Evolutionary conservation across 2,113 vertebrate genomes (phyloP).

Genomic region (Plecturocebus donacophilus): DNA sequence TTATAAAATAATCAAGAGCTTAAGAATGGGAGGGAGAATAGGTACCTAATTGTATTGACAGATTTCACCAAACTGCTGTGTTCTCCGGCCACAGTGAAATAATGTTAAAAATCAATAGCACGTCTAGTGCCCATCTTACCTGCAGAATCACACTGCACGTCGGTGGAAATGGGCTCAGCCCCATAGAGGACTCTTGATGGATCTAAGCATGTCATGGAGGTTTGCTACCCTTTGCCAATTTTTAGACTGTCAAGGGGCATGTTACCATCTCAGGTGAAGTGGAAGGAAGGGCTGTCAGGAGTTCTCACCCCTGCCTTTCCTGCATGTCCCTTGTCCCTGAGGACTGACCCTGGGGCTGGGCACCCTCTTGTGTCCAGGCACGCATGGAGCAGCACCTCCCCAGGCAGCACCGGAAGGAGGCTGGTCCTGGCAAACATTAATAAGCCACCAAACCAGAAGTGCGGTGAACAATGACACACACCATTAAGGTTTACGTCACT

Average conservation of each 20-base stretch:
- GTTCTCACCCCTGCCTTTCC: neutral
- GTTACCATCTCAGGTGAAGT: neutral
- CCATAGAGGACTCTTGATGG: accelerated
- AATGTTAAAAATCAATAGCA: neutral
- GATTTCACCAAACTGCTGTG: neutral
- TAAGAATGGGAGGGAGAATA: neutral
- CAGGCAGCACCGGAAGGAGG: neutral
- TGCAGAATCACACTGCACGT: neutral
- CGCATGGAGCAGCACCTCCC: neutral
- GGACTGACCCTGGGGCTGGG: neutral
- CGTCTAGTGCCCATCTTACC: neutral
- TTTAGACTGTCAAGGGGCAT: neutral
- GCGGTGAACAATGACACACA: no score
- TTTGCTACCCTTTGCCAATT: no score
- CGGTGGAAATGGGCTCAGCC: neutral
- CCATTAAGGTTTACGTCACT: neutral
- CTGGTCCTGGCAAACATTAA: neutral
- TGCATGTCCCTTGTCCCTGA: neutral
- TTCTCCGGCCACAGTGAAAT: neutral
- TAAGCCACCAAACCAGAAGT: neutral
- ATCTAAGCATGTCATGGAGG: accelerated
- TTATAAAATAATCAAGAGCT: neutral
- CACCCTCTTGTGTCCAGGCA: neutral
- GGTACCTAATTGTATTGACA: neutral
- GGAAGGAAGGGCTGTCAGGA: neutral